These are phyloP conservation scores for Crotalus helleri DNA, from an alignment of 2,113 vertebrate species.

Conservation along the genomic window DNA sequence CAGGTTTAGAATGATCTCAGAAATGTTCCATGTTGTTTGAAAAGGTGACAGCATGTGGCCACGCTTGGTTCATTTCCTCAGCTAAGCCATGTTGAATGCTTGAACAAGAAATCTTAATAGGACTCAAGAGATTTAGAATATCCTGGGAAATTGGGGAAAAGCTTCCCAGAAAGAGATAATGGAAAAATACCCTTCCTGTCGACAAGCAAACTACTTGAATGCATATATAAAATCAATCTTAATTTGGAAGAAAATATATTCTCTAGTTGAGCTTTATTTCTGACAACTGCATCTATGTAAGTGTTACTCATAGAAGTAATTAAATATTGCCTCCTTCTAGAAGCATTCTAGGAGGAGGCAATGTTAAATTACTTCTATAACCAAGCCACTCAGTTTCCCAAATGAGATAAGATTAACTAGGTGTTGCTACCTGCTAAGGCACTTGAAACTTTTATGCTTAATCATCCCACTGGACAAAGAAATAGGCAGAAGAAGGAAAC, in stretches of 20 bases:
- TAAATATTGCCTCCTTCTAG: neutral
- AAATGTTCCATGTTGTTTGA: neutral
- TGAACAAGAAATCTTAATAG: neutral
- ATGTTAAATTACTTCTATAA: too few relatives aligned
- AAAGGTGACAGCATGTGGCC: neutral
- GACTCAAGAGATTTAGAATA: neutral
- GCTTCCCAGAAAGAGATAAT: neutral
- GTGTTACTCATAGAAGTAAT: neutral
- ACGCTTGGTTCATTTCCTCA: neutral
- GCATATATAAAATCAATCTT: neutral
- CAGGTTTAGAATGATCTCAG: neutral
- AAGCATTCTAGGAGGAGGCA: neutral
- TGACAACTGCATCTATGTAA: neutral
- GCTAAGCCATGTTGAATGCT: neutral
- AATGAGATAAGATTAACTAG: neutral
- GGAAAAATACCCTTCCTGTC: neutral
- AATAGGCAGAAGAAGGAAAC: neutral
- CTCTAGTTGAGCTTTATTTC: neutral
- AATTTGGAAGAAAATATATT: neutral
- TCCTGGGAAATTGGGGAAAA: neutral
- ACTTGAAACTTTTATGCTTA: neutral
- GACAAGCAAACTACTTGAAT: neutral
- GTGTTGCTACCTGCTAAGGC: neutral
- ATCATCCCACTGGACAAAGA: neutral
- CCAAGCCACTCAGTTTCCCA: neutral